phyloP scores from a whole-genome alignment of 92 coral and sea anemone species.

The Hydrozoanthus gracilis region DNA sequence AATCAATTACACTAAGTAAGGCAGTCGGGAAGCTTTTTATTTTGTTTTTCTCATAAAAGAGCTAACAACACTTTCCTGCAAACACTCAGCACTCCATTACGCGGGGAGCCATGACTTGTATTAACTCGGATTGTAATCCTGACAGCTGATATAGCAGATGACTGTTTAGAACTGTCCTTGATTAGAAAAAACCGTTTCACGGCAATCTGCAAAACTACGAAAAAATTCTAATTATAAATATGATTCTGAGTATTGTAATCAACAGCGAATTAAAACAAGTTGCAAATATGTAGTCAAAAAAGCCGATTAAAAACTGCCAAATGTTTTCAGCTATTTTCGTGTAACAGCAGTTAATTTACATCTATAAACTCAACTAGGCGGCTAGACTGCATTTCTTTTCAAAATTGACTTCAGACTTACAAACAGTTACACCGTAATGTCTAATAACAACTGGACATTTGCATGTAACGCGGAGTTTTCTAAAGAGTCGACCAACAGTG shows the following conservation, averaged over 20 bases:
- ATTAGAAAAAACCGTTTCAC: slow-evolving; percentile 20
- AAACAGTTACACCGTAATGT: slow-evolving; percentile 2
- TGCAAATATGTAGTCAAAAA: background rate
- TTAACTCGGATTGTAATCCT: background rate
- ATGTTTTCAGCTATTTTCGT: slow-evolving; percentile 8
- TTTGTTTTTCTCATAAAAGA: background rate
- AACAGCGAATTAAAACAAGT: background rate
- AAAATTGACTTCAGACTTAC: slow-evolving; percentile 2
- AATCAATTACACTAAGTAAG: background rate
- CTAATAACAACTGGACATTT: background rate
- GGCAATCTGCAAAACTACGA: slow-evolving; percentile 22
- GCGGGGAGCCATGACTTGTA: background rate
- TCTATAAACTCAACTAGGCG: background rate
- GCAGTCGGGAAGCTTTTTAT: background rate
- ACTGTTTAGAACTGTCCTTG: background rate
- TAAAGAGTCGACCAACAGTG: background rate
- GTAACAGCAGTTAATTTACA: background rate
- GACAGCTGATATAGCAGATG: background rate
- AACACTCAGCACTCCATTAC: background rate
- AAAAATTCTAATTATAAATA: slow-evolving; percentile 42
- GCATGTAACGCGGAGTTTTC: background rate
- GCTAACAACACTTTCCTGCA: background rate
- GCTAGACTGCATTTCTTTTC: background rate
- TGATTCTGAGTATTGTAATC: background rate
- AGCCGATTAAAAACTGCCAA: background rate